Evolutionary conservation across 1,140 invertebrate genomes (phyloP).

Genomic region (Panagrolaimus sp.): DNA sequence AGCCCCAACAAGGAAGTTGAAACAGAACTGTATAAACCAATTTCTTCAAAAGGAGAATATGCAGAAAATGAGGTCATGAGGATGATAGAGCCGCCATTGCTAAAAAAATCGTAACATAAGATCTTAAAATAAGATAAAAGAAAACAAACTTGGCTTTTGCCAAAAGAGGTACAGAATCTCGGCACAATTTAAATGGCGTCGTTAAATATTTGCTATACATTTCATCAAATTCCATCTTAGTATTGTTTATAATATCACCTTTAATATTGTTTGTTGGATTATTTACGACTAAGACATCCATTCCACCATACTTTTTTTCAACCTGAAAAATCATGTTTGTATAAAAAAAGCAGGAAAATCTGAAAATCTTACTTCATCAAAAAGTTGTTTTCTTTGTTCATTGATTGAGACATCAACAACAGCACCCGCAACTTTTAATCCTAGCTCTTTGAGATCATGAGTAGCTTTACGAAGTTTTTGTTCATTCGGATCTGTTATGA

Average conservation of each 20-base stretch:
- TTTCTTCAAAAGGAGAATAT: constrained; percentile 72
- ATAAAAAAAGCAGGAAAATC: neutral
- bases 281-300: constrained; percentile 29
- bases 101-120: constrained; percentile 20
- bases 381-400: constrained; percentile 23
- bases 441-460: constrained; percentile 19
- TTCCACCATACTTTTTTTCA: constrained; percentile 25
- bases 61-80: constrained; percentile 74
- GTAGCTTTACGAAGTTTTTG: constrained; percentile 19
- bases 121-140: constrained; percentile 17
- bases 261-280: constrained; percentile 19
- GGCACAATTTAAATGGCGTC: constrained; percentile 24
- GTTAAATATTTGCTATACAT: constrained; percentile 32
- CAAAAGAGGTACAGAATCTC: constrained; percentile 26
- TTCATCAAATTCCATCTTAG: constrained; percentile 29
- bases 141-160: constrained; percentile 30
- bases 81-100: constrained; percentile 33
- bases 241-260: constrained; percentile 35
- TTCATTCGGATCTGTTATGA: constrained; percentile 25
- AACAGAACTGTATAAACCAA: constrained; percentile 83
- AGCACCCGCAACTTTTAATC: constrained; percentile 23
- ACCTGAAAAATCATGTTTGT: constrained; percentile 25
- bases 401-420: constrained; percentile 23
- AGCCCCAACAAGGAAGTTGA: constrained; percentile 84
- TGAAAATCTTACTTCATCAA: constrained; percentile 17